These are phyloP conservation scores for Pollenia griseotomentosa DNA, from an alignment of 2,888 invertebrate genomes.

Conservation along the genomic window DNA sequence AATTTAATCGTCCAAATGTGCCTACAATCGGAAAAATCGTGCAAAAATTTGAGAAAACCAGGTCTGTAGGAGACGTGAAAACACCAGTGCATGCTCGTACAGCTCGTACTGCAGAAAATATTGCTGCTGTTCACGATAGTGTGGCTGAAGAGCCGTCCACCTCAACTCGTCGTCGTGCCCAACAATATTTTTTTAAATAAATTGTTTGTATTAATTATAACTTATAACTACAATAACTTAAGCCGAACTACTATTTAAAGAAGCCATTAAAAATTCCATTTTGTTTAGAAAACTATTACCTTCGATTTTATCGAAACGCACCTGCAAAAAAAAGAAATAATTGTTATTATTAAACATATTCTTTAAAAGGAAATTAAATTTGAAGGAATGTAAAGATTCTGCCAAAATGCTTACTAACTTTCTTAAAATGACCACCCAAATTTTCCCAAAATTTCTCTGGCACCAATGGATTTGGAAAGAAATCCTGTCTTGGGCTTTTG, in stretches of 20 bases:
- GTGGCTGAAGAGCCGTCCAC: no score
- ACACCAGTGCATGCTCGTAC: no score
- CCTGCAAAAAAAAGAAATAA: conserved; percentile 76
- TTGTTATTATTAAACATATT: neutral
- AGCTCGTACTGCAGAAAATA: no score
- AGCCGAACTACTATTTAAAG: conserved; percentile 81
- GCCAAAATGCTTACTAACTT: conserved; percentile 85
- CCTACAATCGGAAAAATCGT: no score
- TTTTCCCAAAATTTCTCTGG: conserved; percentile 97
- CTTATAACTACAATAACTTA: conserved; percentile 33
- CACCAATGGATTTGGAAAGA: conserved; percentile 93
- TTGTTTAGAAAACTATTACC: conserved; percentile 98
- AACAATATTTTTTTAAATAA: no score
- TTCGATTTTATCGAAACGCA: conserved; percentile 96
- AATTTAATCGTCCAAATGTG: no score
- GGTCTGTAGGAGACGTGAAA: no score
- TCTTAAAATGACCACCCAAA: conserved; percentile 95
- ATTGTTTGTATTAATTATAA: neutral
- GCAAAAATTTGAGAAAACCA: no score
- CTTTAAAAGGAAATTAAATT: neutral
- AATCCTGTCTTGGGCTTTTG: conserved; percentile 94
- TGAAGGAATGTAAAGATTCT: no score
- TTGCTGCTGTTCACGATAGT: no score
- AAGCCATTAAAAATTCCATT: conserved; percentile 97
- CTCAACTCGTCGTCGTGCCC: no score